Base-by-base conservation (phyloP, 2,797 vertebrate genomes). In the Florisuga fusca region DNA sequence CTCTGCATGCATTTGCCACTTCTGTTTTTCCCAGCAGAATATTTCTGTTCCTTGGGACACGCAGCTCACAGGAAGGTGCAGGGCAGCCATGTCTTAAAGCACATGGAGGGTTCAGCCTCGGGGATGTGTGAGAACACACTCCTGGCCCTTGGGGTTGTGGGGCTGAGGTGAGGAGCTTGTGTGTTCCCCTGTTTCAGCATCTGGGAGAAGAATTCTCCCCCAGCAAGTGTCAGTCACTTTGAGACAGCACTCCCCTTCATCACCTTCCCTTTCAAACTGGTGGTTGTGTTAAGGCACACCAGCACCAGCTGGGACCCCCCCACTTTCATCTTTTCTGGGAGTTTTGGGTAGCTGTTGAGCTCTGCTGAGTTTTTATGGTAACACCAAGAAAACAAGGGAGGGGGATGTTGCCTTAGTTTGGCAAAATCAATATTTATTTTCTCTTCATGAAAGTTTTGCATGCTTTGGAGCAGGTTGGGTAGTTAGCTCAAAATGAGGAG, bases 1-100 rank as follows among this genome's bases (percentile, higher is more conserved):
- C 9, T 1, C 0, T 4, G 15, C 0, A 2, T 25, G 46, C 21
- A 0, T 54, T 75, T 2, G 4, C 46, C 1, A 3, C 51, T n/a
- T 19, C 9, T 22, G 38, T 18, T 22, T 77, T 62, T 77, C 53
- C 21, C 20, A 53, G 64, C 10, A 15, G 27, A 41, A 15, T 25
- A 1, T 45, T 74, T 71, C 33, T 64, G 41, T 48, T 86, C 33
- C 58, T 48, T 38, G 74, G 33, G 36, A 38, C 6, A 1, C 4
- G 8, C 0, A 0, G 31, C 25, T 67, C 5, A 15, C 26, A 26
- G 1, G 59, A 48, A 74, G 36, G 43, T 72, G 4, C 1, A 0
- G 11, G 38, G 3, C 0, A 2, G 26, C 41, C 12, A 1, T 0
- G 0, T 41, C 45, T 77, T 36, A 34, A 53, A 25, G 53, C 53